Percentiles rank a stretch among this genome's conserved stretches.
Evolutionary conservation across 2,888 invertebrate species (phyloP).

Genomic region (Pasiphila rectangulata): DNA sequence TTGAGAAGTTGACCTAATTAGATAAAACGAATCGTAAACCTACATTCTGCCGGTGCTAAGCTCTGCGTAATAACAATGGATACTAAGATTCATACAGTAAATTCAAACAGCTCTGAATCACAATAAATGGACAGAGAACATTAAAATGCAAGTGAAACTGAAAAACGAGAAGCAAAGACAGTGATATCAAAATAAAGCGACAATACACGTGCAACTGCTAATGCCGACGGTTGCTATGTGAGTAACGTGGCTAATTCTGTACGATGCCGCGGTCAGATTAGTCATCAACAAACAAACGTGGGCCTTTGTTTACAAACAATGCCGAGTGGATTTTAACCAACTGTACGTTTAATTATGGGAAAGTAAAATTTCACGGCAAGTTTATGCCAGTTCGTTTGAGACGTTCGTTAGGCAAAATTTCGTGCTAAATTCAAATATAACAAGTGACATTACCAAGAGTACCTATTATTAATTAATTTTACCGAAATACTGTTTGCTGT

Average conservation of each 20-base stretch:
- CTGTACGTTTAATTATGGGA: constrained; percentile 7
- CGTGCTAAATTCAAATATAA: too few relatives aligned
- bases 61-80: neutral
- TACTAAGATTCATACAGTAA: too few relatives aligned
- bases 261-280: constrained; percentile 32
- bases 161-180: constrained; percentile 2
- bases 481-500: too few relatives aligned
- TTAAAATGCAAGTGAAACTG: neutral
- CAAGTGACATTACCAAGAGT: too few relatives aligned
- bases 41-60: neutral
- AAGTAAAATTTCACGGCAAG: too few relatives aligned
- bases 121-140: neutral
- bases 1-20: constrained; percentile 15
- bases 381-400: too few relatives aligned
- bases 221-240: constrained; percentile 28
- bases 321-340: constrained; percentile 17
- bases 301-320: constrained; percentile 47
- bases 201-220: constrained; percentile 14
- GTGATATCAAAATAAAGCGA: constrained; percentile 14
- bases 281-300: constrained; percentile 38
- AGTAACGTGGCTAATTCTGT: constrained; percentile 44
- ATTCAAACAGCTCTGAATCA: constrained; percentile 10
- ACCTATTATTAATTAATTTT: too few relatives aligned
- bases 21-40: constrained; percentile 17
- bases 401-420: too few relatives aligned